Conservation (phyloP, 1,140 invertebrate species). For the Maconellicoccus hirsutus region DNA sequence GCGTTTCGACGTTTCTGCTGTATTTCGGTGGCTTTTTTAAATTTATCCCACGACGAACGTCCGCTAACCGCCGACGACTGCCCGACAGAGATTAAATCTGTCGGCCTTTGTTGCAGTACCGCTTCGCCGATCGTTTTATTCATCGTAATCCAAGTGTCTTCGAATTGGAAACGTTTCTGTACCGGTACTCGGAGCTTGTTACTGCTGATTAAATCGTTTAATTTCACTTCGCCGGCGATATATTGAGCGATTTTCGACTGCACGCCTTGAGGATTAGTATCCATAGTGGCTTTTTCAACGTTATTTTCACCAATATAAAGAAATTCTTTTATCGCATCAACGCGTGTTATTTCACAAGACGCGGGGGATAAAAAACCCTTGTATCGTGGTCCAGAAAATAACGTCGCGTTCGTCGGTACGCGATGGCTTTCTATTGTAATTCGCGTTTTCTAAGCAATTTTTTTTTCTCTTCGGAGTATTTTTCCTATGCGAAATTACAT, state of each 20-base stretch:
- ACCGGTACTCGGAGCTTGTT: neutral
- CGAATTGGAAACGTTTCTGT: conserved; percentile 3
- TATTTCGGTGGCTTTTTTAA: neutral
- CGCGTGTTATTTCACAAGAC: too few species aligned
- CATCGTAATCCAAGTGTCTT: conserved; percentile 12
- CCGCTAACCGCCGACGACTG: neutral
- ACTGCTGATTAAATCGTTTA: neutral
- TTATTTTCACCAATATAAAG: too few species aligned
- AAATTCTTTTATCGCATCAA: too few species aligned
- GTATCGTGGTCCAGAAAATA: too few species aligned
- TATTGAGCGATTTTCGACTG: neutral
- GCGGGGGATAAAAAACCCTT: too few species aligned
- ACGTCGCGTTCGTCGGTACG: too few species aligned
- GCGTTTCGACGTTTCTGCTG: conserved; percentile 6
- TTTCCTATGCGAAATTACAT: too few species aligned
- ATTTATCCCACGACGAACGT: neutral
- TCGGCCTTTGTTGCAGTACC: neutral
- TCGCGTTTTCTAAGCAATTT: too few species aligned
- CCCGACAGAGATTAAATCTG: neutral
- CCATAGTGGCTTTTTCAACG: neutral
- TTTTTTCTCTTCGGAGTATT: too few species aligned
- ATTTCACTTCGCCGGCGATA: conserved; percentile 5
- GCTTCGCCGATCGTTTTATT: conserved; percentile 1
- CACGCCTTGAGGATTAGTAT: neutral
- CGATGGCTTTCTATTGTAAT: too few species aligned